Evolutionary conservation across 2,113 vertebrate species (phyloP).

Genomic region (Vulpes vulpes): DNA sequence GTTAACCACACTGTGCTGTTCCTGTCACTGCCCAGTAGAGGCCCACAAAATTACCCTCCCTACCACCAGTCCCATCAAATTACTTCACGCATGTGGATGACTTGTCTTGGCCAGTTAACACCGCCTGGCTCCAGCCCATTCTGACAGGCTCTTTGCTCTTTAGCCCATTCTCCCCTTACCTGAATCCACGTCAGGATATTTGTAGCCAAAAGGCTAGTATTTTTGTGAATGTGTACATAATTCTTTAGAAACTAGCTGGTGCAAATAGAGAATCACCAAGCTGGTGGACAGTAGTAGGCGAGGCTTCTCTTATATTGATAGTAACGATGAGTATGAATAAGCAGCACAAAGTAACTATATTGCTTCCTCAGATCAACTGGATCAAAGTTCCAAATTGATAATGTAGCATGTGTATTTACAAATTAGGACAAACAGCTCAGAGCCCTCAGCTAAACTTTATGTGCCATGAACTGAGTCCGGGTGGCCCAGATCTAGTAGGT

Average conservation of each 20-base stretch:
- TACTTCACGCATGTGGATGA: neutral
- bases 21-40: neutral
- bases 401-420: neutral
- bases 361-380: neutral
- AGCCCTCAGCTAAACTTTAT: neutral
- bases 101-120: neutral
- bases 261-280: neutral
- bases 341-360: neutral
- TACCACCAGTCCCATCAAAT: neutral
- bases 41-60: neutral
- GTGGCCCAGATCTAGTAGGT: neutral
- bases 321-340: neutral
- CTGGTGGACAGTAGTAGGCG: neutral
- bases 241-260: neutral
- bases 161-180: neutral
- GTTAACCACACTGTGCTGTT: neutral
- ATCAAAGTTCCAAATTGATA: conserved; percentile 22
- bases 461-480: neutral
- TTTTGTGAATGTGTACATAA: neutral
- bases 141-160: conserved; percentile 22
- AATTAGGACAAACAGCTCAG: neutral
- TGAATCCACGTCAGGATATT: conserved; percentile 1
- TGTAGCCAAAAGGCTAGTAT: neutral
- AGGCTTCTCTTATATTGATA: neutral
- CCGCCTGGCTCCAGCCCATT: conserved; percentile 61